Base-by-base conservation (phyloP, 2,113 vertebrate genomes). In the Heliornis fulica region DNA sequence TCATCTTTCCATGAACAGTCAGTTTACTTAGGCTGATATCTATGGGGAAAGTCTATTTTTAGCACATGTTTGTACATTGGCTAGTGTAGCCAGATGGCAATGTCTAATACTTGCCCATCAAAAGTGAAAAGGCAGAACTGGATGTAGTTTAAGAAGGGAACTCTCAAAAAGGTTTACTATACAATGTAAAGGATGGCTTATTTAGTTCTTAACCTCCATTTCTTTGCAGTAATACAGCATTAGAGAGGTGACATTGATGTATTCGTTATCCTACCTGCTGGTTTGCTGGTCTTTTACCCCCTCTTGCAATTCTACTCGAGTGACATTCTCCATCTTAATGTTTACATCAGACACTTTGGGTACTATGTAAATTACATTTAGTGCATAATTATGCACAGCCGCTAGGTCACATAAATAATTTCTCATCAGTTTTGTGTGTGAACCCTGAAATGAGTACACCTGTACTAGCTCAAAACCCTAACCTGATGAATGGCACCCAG, bases 371-470 rank as follows among this genome's bases (percentile, higher is more conserved):
- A 92, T 94, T 89, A 68, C 18, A 36, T 83, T 77, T 81, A 81
- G 31, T 59, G 34, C 29, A 10, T 87, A 89, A 94, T 92, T 95
- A 89, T 51, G 71, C 72, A 66, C 64, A 77, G 69, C 51, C 22
- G 0, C 43, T 11, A 53, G 46, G 72, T 53, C 81, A 65, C 89
- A 84, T 92, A 94, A 93, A 81, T 80, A 95, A 92, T 89, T 92
- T 78, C 72, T 81, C 83, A 71, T 81, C 60, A 43, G 31, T 89
- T 94, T 92, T 87, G 83, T 68, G 11, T 3, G 18, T 81, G 83
- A 95, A 18, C 90, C 76, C 83, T 87, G 80, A 77, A 78, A 81
- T 66, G 60, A 70, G 60, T 87, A 75, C 89, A 95, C 89, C 76
- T 91, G 87, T 89, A 77, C 59, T 72, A 71, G 76, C 93, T 93